These are phyloP conservation scores for Caranx melampygus DNA, from an alignment of 2,113 vertebrate species.

Conservation along the genomic window DNA sequence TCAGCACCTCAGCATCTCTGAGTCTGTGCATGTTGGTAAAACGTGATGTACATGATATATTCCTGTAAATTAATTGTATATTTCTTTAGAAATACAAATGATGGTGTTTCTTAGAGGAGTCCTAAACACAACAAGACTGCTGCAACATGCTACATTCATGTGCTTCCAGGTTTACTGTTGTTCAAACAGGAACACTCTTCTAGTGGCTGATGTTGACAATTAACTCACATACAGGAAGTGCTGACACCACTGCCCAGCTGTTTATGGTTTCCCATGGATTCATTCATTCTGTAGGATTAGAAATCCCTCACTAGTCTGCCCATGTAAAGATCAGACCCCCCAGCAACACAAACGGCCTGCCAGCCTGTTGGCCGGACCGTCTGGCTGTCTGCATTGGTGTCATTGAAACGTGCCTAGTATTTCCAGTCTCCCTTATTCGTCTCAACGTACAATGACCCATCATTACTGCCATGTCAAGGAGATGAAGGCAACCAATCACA, in stretches of 20 bases:
- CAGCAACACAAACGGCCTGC: conserved; percentile 48
- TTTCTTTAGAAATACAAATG: not conserved
- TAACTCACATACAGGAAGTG: conserved; percentile 50
- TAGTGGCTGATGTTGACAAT: conserved; percentile 43
- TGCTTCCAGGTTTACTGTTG: not conserved
- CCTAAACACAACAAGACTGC: not conserved
- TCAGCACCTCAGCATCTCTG: not conserved
- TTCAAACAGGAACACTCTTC: conserved; percentile 26
- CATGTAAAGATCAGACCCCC: conserved; percentile 36
- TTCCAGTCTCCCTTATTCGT: conserved; percentile 67
- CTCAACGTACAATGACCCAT: conserved; percentile 75
- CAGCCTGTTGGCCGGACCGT: conserved; percentile 51
- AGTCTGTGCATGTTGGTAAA: not conserved
- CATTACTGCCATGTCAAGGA: conserved; percentile 82
- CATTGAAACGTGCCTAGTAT: conserved; percentile 79
- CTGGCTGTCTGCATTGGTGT: conserved; percentile 68
- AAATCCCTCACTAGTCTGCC: conserved; percentile 48
- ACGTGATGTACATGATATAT: too few relatives aligned
- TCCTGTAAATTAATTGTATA: not conserved
- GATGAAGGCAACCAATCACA: conserved; percentile 77
- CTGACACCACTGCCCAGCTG: conserved; percentile 47
- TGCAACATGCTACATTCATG: conserved; percentile 4
- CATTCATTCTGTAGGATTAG: conserved; percentile 54
- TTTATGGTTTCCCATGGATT: conserved; percentile 57
- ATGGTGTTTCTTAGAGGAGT: not conserved